phyloP scores from a whole-genome alignment of 1,140 invertebrate species.

The Phymastichus coffea region DNA sequence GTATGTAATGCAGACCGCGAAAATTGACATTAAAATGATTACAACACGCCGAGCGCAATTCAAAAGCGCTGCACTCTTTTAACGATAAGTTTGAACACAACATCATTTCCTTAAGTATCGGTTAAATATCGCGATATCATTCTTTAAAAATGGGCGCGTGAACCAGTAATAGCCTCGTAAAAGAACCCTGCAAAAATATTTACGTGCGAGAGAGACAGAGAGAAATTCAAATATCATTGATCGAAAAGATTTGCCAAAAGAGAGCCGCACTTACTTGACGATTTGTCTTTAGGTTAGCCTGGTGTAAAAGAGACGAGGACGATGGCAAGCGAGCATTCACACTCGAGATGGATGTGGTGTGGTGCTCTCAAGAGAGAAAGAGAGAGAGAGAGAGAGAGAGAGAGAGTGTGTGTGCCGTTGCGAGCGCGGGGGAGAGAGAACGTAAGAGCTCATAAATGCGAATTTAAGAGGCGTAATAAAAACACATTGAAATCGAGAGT shows the following conservation, averaged over 20 bases:
- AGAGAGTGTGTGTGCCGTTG: conserved; percentile 30
- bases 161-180: conserved; percentile 20
- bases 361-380: neutral
- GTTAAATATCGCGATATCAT: conserved; percentile 26
- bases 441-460: conserved; percentile 60
- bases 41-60: too few relatives aligned
- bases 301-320: conserved; percentile 4
- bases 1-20: too few relatives aligned
- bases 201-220: neutral
- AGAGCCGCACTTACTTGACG: conserved; percentile 11
- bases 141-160: conserved; percentile 17
- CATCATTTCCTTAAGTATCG: conserved; percentile 26
- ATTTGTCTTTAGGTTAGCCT: conserved; percentile 46
- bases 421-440: conserved; percentile 36
- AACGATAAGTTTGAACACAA: conserved; percentile 26
- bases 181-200: conserved; percentile 11
- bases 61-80: conserved; percentile 13
- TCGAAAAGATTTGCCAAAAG: too few relatives aligned
- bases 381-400: conserved; percentile 31
- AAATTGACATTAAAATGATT: too few relatives aligned
- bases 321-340: conserved; percentile 38
- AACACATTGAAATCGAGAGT: conserved; percentile 59
- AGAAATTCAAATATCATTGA: too few relatives aligned
- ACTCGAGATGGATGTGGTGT: conserved; percentile 28
- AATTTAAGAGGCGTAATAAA: conserved; percentile 61